Evolutionary conservation across 2,888 invertebrate genomes (phyloP).

Genomic region (Tachystola acroxantha): DNA sequence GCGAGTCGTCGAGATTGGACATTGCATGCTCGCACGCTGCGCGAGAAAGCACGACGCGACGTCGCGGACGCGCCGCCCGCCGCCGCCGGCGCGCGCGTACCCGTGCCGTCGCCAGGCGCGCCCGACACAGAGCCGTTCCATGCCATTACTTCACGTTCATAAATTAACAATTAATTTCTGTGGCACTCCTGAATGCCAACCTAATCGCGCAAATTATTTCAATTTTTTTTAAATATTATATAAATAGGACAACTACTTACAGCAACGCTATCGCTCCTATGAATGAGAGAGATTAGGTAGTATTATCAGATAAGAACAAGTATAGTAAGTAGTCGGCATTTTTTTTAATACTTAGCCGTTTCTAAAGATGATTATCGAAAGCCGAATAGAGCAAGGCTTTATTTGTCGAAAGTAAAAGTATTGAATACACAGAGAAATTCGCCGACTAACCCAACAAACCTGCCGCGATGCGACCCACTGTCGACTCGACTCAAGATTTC

Average conservation of each 20-base stretch:
- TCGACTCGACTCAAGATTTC: conserved; percentile 56
- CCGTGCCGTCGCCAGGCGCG: background rate
- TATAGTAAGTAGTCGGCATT: too few species aligned
- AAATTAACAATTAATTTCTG: background rate
- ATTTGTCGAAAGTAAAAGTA: conserved; percentile 69
- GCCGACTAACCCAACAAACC: conserved; percentile 63
- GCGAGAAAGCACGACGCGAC: conserved; percentile 68
- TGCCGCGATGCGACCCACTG: conserved; percentile 55
- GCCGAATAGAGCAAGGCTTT: conserved; percentile 26
- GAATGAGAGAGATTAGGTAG: too few species aligned
- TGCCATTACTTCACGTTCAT: background rate
- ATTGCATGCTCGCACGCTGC: conserved; percentile 74
- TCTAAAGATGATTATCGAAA: background rate
- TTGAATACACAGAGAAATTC: conserved; percentile 60
- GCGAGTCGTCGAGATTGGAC: conserved; percentile 63
- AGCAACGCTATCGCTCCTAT: too few species aligned
- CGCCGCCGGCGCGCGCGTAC: background rate
- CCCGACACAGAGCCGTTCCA: background rate
- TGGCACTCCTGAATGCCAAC: too few species aligned
- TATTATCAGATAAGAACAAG: too few species aligned
- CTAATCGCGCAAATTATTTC: too few species aligned
- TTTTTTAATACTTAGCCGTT: too few species aligned
- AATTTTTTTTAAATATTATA: background rate
- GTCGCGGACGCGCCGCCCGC: background rate
- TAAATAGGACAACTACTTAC: background rate